Evolutionary conservation across 2,888 invertebrate genomes (phyloP).

Genomic region (Hydropsyche betteni): DNA sequence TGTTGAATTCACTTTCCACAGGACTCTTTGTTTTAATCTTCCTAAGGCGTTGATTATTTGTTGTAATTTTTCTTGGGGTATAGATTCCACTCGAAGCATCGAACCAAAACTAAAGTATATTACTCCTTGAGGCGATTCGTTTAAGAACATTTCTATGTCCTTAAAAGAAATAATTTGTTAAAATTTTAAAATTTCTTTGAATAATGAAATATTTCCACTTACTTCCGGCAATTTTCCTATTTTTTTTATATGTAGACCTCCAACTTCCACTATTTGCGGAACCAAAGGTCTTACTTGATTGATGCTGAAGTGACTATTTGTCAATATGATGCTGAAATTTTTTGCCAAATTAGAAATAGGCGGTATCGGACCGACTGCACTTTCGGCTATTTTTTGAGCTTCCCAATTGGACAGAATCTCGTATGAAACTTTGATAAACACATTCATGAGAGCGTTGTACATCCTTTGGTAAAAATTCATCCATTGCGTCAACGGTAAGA

Average conservation of each 20-base stretch:
- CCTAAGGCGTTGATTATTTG: constrained; percentile 65
- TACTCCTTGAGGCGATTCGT: constrained; percentile 63
- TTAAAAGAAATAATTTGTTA: constrained; percentile 52
- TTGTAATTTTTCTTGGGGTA: constrained; percentile 61
- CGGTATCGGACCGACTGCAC: constrained; percentile 64
- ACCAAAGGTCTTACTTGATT: constrained; percentile 67
- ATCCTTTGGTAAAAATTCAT: constrained; percentile 66
- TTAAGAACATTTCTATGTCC: constrained; percentile 62
- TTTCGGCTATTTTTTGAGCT: constrained; percentile 61
- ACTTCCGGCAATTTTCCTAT: constrained; percentile 59
- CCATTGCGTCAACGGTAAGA: constrained; percentile 63
- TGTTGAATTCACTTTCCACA: constrained; percentile 66
- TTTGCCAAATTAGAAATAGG: constrained; percentile 61
- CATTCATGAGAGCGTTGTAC: constrained; percentile 61
- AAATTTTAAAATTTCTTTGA: background rate
- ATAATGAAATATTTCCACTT: constrained; percentile 51
- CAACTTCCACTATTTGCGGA: constrained; percentile 67
- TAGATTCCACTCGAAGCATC: constrained; percentile 66
- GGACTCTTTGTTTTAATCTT: constrained; percentile 64
- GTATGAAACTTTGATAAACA: constrained; percentile 61
- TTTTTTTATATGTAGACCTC: constrained; percentile 66
- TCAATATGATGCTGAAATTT: constrained; percentile 66
- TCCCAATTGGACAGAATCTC: constrained; percentile 62
- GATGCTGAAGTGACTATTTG: constrained; percentile 68
- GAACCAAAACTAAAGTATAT: constrained; percentile 71